A percentile compares a stretch with the other conserved stretches of the same genome.
These are phyloP conservation scores for Lacerta viridis DNA, from an alignment of 2,797 vertebrate genomes.

Conservation along the genomic window DNA sequence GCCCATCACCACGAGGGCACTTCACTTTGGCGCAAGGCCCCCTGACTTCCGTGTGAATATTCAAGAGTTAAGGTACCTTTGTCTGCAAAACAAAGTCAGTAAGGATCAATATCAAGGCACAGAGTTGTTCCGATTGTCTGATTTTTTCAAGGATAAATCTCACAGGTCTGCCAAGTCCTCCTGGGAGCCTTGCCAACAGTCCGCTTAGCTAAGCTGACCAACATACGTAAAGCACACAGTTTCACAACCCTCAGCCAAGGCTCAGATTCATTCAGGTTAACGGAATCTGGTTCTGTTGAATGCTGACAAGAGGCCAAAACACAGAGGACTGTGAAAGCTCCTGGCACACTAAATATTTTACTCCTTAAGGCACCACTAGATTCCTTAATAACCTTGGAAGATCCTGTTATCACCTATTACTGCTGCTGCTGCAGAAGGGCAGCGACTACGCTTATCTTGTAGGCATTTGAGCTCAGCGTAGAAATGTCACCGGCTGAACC, in stretches of 20 bases:
- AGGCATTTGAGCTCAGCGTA: not conserved
- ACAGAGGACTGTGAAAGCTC: not conserved
- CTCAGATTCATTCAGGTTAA: not conserved
- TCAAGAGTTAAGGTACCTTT: not conserved
- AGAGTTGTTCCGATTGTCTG: not conserved
- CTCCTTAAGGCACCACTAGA: not conserved
- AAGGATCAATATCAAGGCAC: not conserved
- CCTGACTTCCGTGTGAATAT: not conserved
- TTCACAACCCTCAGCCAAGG: not conserved
- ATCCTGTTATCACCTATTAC: not conserved
- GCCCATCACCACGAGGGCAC: not conserved
- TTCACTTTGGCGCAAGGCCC: not conserved
- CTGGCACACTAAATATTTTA: not conserved
- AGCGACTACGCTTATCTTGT: not conserved
- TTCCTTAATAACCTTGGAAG: not conserved
- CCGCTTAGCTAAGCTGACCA: not conserved
- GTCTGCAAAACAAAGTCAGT: not conserved
- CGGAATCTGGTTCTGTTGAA: not conserved
- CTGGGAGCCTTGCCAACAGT: not conserved
- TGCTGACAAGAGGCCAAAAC: not conserved
- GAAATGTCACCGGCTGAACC: not conserved
- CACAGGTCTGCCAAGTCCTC: not conserved
- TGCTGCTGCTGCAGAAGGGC: not conserved
- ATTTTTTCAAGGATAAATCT: constrained; percentile 16
- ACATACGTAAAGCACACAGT: not conserved